Conservation (phyloP, 2,797 vertebrate genomes). For the Clarias fuscus region DNA sequence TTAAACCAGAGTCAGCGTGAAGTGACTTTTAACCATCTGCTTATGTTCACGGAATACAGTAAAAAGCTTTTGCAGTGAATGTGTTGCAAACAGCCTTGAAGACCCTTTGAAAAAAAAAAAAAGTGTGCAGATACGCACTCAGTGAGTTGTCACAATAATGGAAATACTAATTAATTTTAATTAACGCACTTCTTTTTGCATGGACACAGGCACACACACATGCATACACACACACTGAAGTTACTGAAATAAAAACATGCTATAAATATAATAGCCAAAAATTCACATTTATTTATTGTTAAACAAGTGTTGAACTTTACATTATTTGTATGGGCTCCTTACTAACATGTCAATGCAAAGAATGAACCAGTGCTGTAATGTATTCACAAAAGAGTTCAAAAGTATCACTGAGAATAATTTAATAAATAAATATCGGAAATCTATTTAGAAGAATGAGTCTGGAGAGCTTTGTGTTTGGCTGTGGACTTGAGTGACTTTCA, state of each 20-base stretch:
- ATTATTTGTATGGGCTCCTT: conserved; percentile 97
- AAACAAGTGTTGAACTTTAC: conserved; percentile 99
- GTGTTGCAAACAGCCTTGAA: not conserved
- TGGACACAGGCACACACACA: not conserved
- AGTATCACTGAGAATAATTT: conserved; percentile 73
- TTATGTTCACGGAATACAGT: conserved; percentile 6
- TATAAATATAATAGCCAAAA: conserved; percentile 86
- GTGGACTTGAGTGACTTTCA: conserved; percentile 65
- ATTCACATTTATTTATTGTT: conserved; percentile 99
- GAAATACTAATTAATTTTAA: conserved; percentile 26
- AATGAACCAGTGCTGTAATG: conserved; percentile 89
- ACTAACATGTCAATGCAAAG: conserved; percentile 95
- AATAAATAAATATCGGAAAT: conserved; percentile 95
- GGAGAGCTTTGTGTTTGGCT: conserved; percentile 61
- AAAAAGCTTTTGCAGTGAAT: not conserved
- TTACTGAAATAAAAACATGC: conserved; percentile 66
- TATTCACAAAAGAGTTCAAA: conserved; percentile 77
- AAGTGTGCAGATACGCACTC: not conserved
- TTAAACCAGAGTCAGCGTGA: not conserved
- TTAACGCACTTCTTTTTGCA: not conserved
- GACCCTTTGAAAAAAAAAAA: conserved; percentile 1
- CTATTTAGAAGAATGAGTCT: conserved; percentile 75
- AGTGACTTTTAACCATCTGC: not conserved
- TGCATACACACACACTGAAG: not conserved
- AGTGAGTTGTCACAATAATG: conserved; percentile 14